Base-by-base conservation (phyloP, 2,888 invertebrate species). In the Galeopsomyia nigrocyanea region DNA sequence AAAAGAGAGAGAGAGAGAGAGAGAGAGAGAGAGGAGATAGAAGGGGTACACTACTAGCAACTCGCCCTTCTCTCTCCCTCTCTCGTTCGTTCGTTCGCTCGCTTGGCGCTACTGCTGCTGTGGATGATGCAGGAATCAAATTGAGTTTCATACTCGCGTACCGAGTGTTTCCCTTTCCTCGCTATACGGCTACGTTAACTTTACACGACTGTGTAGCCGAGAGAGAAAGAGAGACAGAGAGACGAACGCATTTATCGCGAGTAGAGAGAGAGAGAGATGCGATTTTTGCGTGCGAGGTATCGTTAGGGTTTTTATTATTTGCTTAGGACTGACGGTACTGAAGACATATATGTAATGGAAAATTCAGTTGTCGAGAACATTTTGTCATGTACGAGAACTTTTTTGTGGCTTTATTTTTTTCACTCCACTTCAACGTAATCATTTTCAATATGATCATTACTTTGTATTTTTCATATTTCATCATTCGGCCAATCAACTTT, bases 121-220 rank as follows among this genome's bases (percentile, higher is more conserved):
- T 79, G 74, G 77, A 78, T 79, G 81, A 80, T 78, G 81, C 81
- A 80, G 82, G 81, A 85, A 85, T 85, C 83, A 84, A 85, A 85
- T 85, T 84, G 83, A 84, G 85, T 85, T 85, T 85, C 85, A 83
- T 84, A 84, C 83, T 82, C 82, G 79, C 81, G 17, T 19, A 19
- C 58, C 56, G 26, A 21, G 58, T 17, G 49, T 17, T 46, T 22
- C 21, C 19, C 21, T 46, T 47, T 19, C 49, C 47, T n/a, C 21
- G 16, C 49, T 56, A 70, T 77, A 79, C 76, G 47, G 75, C 75
- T 73, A 73, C 76, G 76, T 77, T 75, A 78, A 77, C 77, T 77
- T 64, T 60, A 58, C 53, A 49, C 17, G 51, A 55, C 31, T 49
- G 19, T 61, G 50, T 31, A 10, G 60, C 5, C 9, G 47, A 16